These are phyloP conservation scores for Sinocyclocheilus grahami DNA, from an alignment of 2,113 vertebrate genomes.

Conservation along the genomic window DNA sequence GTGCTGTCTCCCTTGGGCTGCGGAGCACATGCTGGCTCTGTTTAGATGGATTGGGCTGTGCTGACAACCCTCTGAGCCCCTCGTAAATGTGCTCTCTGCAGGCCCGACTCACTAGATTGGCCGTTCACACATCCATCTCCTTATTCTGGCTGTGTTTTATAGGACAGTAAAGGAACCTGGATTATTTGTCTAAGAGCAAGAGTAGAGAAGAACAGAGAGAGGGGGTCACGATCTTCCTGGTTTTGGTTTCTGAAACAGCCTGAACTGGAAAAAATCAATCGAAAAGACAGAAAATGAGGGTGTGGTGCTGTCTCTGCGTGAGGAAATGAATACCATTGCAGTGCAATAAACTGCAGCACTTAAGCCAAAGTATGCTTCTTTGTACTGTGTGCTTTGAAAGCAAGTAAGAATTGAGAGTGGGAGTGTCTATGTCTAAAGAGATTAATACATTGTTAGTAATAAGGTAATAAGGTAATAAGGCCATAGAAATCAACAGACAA, in stretches of 20 bases:
- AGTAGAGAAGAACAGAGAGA: conserved; percentile 25
- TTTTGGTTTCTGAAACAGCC: conserved; percentile 41
- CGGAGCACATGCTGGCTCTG: conserved; percentile 40
- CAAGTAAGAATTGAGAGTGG: neutral
- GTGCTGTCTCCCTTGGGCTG: conserved; percentile 38
- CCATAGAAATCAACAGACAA: too few species aligned
- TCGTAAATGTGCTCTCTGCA: conserved; percentile 52
- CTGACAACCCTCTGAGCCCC: conserved; percentile 48
- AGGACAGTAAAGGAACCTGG: conserved; percentile 54
- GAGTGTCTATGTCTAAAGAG: neutral
- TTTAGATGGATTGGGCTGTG: conserved; percentile 38
- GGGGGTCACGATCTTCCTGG: conserved; percentile 38
- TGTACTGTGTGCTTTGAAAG: neutral
- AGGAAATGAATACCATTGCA: conserved; percentile 13
- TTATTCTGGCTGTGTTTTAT: conserved; percentile 56
- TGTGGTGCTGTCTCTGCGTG: conserved; percentile 23
- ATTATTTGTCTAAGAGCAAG: conserved; percentile 49
- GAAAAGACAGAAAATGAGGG: conserved; percentile 35
- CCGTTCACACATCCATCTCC: conserved; percentile 34
- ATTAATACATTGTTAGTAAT: conserved; percentile 24
- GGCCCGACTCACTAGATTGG: conserved; percentile 25
- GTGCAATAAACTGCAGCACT: conserved; percentile 18
- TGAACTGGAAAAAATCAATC: conserved; percentile 51
- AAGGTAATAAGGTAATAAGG: too few species aligned
- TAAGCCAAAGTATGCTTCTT: neutral